Percentiles rank a stretch among this genome's conserved stretches.
phyloP scores from a whole-genome alignment of 2,797 vertebrate genomes.

The Semotilus atromaculatus region DNA sequence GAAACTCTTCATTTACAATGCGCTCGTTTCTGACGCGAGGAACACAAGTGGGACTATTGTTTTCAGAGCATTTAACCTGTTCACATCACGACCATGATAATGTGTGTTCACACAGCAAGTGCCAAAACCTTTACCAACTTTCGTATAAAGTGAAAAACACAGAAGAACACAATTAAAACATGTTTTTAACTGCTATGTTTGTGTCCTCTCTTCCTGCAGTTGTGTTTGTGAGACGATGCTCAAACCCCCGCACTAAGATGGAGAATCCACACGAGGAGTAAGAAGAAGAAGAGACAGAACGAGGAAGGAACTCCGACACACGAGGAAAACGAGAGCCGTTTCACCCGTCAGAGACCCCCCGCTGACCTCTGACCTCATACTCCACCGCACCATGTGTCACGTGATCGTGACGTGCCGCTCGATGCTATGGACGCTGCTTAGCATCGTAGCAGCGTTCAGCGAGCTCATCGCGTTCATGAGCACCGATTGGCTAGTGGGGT shows the following conservation, averaged over 20 bases:
- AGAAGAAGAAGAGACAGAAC: neutral
- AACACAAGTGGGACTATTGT: no score
- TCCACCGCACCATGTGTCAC: conserved; percentile 91
- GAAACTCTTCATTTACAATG: no score
- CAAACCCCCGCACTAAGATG: conserved; percentile 44
- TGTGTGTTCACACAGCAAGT: no score
- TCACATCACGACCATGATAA: no score
- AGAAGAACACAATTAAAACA: no score
- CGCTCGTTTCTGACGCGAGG: no score
- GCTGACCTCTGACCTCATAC: neutral
- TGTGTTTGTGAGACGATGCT: conserved; percentile 21
- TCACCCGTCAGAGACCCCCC: neutral
- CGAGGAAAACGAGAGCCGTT: conserved; percentile 2
- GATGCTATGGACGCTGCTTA: conserved; percentile 98
- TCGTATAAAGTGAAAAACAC: no score
- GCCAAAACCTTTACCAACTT: no score
- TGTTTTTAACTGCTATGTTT: neutral
- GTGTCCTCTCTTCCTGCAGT: conserved; percentile 26
- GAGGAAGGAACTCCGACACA: neutral
- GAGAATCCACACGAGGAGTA: conserved; percentile 30
- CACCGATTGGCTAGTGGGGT: conserved; percentile 93
- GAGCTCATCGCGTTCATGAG: conserved; percentile 99
- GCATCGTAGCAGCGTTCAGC: conserved; percentile 92
- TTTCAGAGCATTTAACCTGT: no score
- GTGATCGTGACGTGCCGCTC: conserved; percentile 99